These are phyloP conservation scores for Eupithecia insigniata DNA, from an alignment of 2,888 invertebrate genomes.

Conservation along the genomic window DNA sequence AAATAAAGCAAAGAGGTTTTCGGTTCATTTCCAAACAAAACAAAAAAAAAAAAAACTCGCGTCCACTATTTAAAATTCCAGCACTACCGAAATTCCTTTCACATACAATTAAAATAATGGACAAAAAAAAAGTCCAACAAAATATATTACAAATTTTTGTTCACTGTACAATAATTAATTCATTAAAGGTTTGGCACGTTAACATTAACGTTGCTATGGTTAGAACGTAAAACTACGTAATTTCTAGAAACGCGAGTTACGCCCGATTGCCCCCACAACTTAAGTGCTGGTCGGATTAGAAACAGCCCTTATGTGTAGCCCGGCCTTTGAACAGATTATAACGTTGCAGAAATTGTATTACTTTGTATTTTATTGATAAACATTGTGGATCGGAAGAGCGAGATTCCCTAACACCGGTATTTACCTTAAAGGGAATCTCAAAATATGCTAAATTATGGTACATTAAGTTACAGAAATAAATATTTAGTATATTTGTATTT, in stretches of 20 bases:
- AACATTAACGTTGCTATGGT: constrained; percentile 52
- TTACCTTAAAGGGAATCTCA: no score
- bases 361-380: no score
- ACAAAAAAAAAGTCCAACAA: constrained; percentile 31
- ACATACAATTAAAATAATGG: constrained; percentile 28
- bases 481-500: no score
- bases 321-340: constrained; percentile 24
- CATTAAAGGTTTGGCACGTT: constrained; percentile 54
- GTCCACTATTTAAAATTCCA: constrained; percentile 18
- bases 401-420: no score
- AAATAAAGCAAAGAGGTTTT: not conserved
- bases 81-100: constrained; percentile 25
- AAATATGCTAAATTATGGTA: no score
- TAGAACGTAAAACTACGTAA: constrained; percentile 70
- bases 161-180: constrained; percentile 43
- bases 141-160: constrained; percentile 32
- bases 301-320: constrained; percentile 67
- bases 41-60: not conserved
- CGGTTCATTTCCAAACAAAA: not conserved
- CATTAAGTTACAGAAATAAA: no score
- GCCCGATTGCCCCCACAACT: constrained; percentile 79
- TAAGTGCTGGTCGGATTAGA: constrained; percentile 80
- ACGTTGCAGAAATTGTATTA: not conserved
- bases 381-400: no score
- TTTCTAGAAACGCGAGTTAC: constrained; percentile 72